Conservation (phyloP, 2,888 invertebrate genomes). For the Euphydryas editha region DNA sequence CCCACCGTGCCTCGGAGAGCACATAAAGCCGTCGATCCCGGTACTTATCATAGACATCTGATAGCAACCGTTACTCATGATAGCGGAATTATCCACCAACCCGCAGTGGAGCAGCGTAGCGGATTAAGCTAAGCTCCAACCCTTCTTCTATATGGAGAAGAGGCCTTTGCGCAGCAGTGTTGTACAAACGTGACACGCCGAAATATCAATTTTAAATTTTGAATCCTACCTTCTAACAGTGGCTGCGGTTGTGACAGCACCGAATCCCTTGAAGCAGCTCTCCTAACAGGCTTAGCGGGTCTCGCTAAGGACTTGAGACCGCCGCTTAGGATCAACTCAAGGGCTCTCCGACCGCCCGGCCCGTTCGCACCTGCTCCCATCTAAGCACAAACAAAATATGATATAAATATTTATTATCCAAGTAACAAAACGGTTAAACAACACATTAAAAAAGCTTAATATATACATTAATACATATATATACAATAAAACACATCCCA, state of each 20-base stretch:
- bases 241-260: constrained; percentile 78
- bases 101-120: too few relatives aligned
- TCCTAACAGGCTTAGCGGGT: constrained; percentile 71
- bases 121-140: too few relatives aligned
- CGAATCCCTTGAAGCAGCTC: constrained; percentile 77
- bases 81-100: too few relatives aligned
- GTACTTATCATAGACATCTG: too few relatives aligned
- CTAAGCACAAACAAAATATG: constrained; percentile 47
- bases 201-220: background rate
- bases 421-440: background rate
- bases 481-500: too few relatives aligned
- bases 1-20: too few relatives aligned
- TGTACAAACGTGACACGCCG: too few relatives aligned
- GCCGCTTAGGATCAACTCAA: constrained; percentile 74
- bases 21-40: too few relatives aligned
- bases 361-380: constrained; percentile 76
- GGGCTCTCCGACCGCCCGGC: constrained; percentile 70
- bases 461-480: too few relatives aligned
- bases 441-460: too few relatives aligned
- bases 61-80: too few relatives aligned
- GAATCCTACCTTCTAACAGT: constrained; percentile 68
- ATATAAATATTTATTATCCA: background rate
- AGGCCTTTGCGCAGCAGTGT: background rate
- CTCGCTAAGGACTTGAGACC: constrained; percentile 74
- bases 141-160: too few relatives aligned